Percentiles rank a stretch among this genome's conserved stretches.
Conservation (phyloP, 2,888 invertebrate genomes). For the Cephus runcator region DNA sequence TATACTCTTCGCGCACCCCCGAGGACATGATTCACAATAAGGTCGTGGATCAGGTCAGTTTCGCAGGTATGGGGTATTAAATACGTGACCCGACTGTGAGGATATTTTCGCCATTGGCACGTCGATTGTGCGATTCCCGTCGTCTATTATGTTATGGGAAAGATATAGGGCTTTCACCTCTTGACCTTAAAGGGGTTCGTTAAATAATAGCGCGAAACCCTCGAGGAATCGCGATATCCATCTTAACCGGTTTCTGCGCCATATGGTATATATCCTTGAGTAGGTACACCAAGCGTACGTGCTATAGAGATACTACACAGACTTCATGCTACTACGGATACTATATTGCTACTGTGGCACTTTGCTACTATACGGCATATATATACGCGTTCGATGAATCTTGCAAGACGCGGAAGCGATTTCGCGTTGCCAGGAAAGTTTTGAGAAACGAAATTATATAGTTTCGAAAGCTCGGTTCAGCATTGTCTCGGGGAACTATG, state of each 20-base stretch:
- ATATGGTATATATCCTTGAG: neutral
- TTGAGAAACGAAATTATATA: neutral
- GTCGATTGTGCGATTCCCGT: neutral
- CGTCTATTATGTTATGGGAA: neutral
- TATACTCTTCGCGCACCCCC: neutral
- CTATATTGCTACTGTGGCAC: neutral
- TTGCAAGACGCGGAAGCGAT: neutral
- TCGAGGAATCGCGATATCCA: neutral
- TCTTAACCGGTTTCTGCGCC: neutral
- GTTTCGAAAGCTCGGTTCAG: neutral
- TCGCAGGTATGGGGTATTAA: conserved; percentile 34
- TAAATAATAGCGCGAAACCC: neutral
- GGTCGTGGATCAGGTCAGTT: neutral
- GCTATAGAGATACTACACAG: neutral
- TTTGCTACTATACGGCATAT: neutral
- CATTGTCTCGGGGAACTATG: neutral
- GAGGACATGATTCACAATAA: neutral
- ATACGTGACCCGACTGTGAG: conserved; percentile 43
- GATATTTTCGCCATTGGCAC: neutral
- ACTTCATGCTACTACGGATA: neutral
- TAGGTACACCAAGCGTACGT: neutral
- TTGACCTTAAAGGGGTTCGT: neutral
- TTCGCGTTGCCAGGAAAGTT: neutral
- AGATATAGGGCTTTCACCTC: neutral
- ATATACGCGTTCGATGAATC: neutral